These are phyloP conservation scores for Dryobates pubescens DNA, from an alignment of 2,797 vertebrate species.

Conservation along the genomic window DNA sequence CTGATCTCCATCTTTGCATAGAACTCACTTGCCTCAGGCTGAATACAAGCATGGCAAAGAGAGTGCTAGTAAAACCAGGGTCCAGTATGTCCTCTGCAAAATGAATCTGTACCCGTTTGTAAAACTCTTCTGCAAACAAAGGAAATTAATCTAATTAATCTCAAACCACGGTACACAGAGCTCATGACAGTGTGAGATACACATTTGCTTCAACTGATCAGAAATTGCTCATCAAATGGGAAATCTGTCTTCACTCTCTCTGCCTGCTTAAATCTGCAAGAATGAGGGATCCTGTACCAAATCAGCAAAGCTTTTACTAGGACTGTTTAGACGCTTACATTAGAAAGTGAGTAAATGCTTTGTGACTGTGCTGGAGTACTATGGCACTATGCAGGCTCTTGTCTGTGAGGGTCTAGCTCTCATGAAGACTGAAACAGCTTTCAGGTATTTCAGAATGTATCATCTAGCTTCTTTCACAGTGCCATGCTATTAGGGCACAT, in stretches of 20 bases:
- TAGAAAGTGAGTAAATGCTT: background rate
- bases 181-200: background rate
- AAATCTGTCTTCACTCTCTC: background rate
- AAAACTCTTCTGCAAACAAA: background rate
- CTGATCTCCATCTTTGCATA: background rate
- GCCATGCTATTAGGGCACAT: background rate
- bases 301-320: background rate
- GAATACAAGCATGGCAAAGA: background rate
- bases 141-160: background rate
- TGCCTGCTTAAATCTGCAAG: background rate
- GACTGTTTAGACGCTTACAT: background rate
- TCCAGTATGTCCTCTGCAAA: background rate
- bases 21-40: slow-evolving; percentile 30
- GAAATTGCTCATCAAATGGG: background rate
- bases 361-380: background rate
- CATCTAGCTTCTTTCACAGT: background rate
- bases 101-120: slow-evolving; percentile 4
- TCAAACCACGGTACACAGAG: background rate
- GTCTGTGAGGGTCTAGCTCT: background rate
- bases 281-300: background rate
- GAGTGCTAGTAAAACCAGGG: background rate
- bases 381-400: background rate
- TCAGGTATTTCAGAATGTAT: background rate
- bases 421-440: background rate
- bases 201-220: background rate